Conservation (phyloP, 2,888 invertebrate species). For the Eumerus sabulonum region DNA sequence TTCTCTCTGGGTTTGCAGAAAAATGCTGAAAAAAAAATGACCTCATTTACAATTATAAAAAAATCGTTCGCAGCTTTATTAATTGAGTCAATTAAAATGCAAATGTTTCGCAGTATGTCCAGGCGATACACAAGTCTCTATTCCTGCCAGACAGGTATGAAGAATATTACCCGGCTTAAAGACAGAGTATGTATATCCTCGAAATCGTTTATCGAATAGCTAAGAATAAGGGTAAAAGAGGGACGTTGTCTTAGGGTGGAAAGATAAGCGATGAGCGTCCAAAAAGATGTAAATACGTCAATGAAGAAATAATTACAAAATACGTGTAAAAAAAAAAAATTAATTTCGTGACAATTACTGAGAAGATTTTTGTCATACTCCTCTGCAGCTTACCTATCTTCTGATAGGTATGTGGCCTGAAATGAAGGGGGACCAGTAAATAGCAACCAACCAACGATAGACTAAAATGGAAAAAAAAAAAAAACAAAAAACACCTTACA, state of each 20-base stretch:
- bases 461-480: constrained; percentile 60
- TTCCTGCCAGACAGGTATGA: too few species aligned
- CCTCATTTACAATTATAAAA: constrained; percentile 54
- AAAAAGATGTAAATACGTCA: not conserved
- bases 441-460: too few species aligned
- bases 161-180: too few species aligned
- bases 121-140: not conserved
- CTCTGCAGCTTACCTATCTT: too few species aligned
- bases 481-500: too few species aligned
- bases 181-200: too few species aligned
- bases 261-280: constrained; percentile 1
- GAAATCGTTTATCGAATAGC: constrained; percentile 10
- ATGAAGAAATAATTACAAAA: constrained; percentile 36
- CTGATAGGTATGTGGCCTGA: too few species aligned
- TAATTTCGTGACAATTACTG: constrained; percentile 67
- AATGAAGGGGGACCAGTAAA: too few species aligned
- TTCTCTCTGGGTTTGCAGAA: not conserved
- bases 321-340: constrained; percentile 46
- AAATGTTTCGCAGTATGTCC: constrained; percentile 32
- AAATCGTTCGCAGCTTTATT: constrained; percentile 62
- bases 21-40: constrained; percentile 33
- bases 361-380: constrained; percentile 46
- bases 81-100: constrained; percentile 68
- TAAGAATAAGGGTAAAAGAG: too few species aligned
- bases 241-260: too few species aligned